phyloP scores from a whole-genome alignment of 2,797 vertebrate genomes.

The Xerus rutilus region DNA sequence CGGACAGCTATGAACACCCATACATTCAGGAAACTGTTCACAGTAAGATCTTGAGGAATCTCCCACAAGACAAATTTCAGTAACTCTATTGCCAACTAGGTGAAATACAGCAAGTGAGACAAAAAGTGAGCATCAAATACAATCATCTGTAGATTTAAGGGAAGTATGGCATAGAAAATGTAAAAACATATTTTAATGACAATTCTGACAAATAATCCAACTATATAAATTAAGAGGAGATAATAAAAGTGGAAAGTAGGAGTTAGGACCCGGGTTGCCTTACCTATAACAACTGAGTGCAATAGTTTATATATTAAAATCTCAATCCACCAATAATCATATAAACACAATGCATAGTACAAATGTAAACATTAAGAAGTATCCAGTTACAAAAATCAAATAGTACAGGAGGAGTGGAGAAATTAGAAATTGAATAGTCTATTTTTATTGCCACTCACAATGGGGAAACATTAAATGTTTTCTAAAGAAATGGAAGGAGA shows the following conservation, averaged over 20 bases:
- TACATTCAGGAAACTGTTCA: not conserved
- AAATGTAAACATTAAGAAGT: conserved; percentile 28
- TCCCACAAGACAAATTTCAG: not conserved
- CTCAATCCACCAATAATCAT: not conserved
- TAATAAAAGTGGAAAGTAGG: not conserved
- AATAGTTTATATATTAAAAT: not conserved
- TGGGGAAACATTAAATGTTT: not conserved
- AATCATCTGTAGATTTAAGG: not conserved
- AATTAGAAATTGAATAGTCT: not conserved
- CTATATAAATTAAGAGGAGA: not conserved
- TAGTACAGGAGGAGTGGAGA: not conserved
- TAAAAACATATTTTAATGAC: conserved; percentile 9
- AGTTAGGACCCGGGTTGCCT: not conserved
- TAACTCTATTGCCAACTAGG: not conserved
- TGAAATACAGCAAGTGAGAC: not conserved
- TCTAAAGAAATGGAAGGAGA: not conserved
- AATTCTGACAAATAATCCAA: conserved; percentile 29
- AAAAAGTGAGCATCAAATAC: not conserved
- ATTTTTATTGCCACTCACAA: not conserved
- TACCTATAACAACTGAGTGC: not conserved
- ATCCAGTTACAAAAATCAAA: not conserved
- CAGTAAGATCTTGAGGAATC: not conserved
- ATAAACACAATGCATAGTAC: not conserved
- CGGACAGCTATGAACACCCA: not conserved
- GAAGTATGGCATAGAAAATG: not conserved